These are phyloP conservation scores for Anticlea derivata DNA, from an alignment of 2,888 invertebrate genomes.

Conservation along the genomic window DNA sequence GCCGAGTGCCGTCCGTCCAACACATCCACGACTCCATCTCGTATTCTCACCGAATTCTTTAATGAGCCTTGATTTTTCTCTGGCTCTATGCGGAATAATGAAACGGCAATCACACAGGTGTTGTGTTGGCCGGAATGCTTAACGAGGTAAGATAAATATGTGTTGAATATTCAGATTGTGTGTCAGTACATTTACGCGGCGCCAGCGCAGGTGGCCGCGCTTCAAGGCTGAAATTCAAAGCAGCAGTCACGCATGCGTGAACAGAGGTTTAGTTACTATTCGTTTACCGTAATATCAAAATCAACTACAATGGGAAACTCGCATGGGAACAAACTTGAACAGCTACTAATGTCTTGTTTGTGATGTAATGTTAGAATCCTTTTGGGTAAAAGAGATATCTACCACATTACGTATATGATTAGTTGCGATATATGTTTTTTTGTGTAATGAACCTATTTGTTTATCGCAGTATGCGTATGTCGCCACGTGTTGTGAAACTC, in stretches of 20 bases:
- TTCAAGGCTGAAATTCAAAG: slow-evolving; percentile 84
- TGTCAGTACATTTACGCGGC: slow-evolving; percentile 84
- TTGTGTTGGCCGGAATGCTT: slow-evolving; percentile 76
- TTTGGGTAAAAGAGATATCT: neutral
- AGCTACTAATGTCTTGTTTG: neutral
- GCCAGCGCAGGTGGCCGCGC: slow-evolving; percentile 85
- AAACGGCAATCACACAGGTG: slow-evolving; percentile 74
- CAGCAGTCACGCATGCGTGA: slow-evolving; percentile 82
- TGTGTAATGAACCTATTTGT: slow-evolving; percentile 19
- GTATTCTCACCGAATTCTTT: slow-evolving; percentile 29
- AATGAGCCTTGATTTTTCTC: slow-evolving; percentile 21
- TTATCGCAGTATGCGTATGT: slow-evolving; percentile 54
- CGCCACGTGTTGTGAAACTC: slow-evolving; percentile 75
- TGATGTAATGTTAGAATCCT: neutral
- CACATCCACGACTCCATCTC: slow-evolving; percentile 40
- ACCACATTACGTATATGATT: neutral
- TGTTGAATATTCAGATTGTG: slow-evolving; percentile 83
- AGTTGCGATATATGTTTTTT: slow-evolving; percentile 1
- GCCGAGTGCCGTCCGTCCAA: slow-evolving; percentile 49
- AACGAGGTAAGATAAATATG: slow-evolving; percentile 74
- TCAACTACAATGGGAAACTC: neutral
- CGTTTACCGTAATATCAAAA: slow-evolving; percentile 27
- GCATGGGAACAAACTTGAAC: neutral
- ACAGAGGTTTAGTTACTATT: slow-evolving; percentile 65
- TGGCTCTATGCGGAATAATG: slow-evolving; percentile 42